Conservation (phyloP, 1,140 invertebrate species). For the Hormaphis cornu region DNA sequence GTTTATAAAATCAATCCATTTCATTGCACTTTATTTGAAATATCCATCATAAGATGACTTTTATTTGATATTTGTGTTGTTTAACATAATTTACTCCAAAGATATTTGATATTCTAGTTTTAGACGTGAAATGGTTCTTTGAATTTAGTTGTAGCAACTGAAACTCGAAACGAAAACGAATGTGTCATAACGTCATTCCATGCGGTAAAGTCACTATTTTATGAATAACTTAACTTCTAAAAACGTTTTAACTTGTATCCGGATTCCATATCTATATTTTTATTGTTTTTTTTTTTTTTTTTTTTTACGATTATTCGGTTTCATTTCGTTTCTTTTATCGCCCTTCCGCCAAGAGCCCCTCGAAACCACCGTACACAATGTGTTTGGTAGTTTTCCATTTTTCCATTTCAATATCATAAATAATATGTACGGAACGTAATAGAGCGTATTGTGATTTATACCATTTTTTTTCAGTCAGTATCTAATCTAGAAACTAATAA, state of each 20-base stretch:
- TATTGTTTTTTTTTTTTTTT: too few species aligned
- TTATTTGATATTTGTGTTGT: too few species aligned
- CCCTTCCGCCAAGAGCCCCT: background rate
- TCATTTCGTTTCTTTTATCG: background rate
- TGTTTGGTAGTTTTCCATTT: background rate
- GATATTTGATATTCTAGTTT: constrained; percentile 1
- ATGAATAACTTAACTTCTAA: background rate
- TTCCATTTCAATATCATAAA: background rate
- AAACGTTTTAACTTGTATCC: background rate
- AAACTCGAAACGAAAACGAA: constrained; percentile 6
- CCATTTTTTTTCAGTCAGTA: background rate
- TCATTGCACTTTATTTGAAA: too few species aligned
- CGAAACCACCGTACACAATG: background rate
- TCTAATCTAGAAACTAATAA: constrained; percentile 25
- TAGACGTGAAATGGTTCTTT: background rate
- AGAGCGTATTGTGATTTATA: background rate
- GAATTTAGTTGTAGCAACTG: background rate
- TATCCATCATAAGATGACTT: too few species aligned
- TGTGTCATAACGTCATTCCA: background rate
- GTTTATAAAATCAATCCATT: too few species aligned
- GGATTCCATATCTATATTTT: constrained; percentile 2
- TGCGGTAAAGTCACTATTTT: background rate
- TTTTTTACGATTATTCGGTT: constrained; percentile 12
- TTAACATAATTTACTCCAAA: background rate
- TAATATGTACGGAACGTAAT: background rate